Percentiles rank a stretch among this genome's conserved stretches.
Conservation (phyloP, 2,888 invertebrate genomes). For the Synanthedon formicaeformis region DNA sequence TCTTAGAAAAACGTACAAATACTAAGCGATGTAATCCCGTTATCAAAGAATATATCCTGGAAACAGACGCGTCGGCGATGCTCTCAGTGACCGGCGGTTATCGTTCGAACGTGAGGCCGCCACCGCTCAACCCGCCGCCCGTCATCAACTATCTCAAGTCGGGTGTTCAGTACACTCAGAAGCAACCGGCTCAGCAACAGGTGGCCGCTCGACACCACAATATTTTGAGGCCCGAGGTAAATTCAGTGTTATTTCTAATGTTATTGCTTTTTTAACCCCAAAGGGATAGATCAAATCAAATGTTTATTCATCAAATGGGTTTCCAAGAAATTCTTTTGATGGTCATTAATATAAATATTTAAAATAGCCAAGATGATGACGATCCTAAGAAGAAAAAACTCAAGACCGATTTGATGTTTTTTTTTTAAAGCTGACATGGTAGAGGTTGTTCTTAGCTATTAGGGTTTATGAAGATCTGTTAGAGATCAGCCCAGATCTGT, state of each 20-base stretch:
- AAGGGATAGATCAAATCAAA: too few species aligned
- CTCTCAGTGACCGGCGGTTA: slow-evolving; percentile 54
- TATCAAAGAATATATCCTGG: neutral
- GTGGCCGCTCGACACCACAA: slow-evolving; percentile 8
- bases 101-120: slow-evolving; percentile 43
- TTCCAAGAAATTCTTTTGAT: too few species aligned
- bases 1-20: neutral
- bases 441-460: too few species aligned
- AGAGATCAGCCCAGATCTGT: too few species aligned
- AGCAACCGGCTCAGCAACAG: slow-evolving; percentile 33
- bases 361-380: too few species aligned
- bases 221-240: slow-evolving; percentile 29
- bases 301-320: too few species aligned
- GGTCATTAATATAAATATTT: too few species aligned
- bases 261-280: too few species aligned
- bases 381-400: too few species aligned
- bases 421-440: too few species aligned
- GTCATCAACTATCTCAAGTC: slow-evolving; percentile 62
- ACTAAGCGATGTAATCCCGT: neutral
- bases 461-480: too few species aligned
- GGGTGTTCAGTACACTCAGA: slow-evolving; percentile 53
- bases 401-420: too few species aligned
- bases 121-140: slow-evolving; percentile 47
- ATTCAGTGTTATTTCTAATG: slow-evolving; percentile 3
- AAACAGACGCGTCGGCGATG: slow-evolving; percentile 50